Evolutionary conservation across 2,113 vertebrate genomes (phyloP), one percentile per base, ranked within the genome.

Genomic region (Ibidorhyncha struthersii): DNA sequence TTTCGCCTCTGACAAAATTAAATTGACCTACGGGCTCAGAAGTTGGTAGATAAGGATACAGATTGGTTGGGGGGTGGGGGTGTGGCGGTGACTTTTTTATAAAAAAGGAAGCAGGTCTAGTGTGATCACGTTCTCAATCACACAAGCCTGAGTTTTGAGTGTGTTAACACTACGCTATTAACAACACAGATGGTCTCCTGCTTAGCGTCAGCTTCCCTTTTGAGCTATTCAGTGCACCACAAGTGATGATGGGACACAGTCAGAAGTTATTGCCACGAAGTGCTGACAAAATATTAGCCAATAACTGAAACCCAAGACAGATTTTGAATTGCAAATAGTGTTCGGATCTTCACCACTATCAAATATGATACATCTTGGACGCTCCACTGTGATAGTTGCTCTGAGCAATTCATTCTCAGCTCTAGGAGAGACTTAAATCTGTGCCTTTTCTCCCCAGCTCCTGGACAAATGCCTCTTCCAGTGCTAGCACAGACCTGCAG

Each of bases 171-270:
- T 56, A 66, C 20, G 23, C 41, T 79, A 70, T 73, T 87, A 94
- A 69, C 81, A 96, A 79, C 87, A 90, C 93, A 94, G 95, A 94
- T 88, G 90, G 96, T 85, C 92, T 88, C 82, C 66, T 52, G 47
- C 61, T 82, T 38, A 65, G 74, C 3, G 0, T 21, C 45, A 82
- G 18, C 49, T 76, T 91, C 36, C 30, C 56, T 67, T 82, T 83
- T 56, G 50, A 94, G 88, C 70, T 85, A 50, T 32, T 78, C 69
- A 50, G 61, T 34, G 25, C 49, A 84, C 32, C 49, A 74, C 8
- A 3, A 71, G 78, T 12, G 18, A 80, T 14, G 19, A 49, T 65
- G 58, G 49, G 81, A 84, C 55, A 25, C 14, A 12, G 38, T 43
- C 69, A 91, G 30, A 76, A 87, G 78, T 82, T 81, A 72, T 7